A percentile compares a stretch with the other conserved stretches of the same genome.
Evolutionary conservation across 2,797 vertebrate species (phyloP).

Genomic region (Chiloscyllium punctatum): DNA sequence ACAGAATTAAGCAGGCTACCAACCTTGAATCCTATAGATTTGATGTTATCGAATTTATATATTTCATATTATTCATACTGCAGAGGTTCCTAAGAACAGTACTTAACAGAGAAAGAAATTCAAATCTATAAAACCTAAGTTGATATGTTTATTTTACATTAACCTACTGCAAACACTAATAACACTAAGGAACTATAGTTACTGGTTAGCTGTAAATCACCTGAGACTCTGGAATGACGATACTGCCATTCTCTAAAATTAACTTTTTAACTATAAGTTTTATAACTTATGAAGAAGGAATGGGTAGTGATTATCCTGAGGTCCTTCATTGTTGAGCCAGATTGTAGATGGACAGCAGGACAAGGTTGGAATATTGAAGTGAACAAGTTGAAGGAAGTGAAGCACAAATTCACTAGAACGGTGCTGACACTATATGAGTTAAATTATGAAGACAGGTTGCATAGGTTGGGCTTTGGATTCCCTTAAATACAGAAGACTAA

Average conservation of each 20-base stretch:
- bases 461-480: neutral
- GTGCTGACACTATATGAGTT: neutral
- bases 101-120: neutral
- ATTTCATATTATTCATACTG: neutral
- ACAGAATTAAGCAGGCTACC: neutral
- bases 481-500: neutral
- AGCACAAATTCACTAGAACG: neutral
- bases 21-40: neutral
- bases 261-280: neutral
- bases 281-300: neutral
- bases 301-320: neutral
- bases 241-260: neutral
- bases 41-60: neutral
- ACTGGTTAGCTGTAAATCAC: neutral
- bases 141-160: neutral
- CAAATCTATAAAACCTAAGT: neutral
- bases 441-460: neutral
- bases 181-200: neutral
- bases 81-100: neutral
- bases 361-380: neutral
- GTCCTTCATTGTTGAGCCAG: neutral
- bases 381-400: neutral
- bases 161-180: too few species aligned
- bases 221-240: neutral
- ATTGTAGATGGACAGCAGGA: neutral